These are phyloP conservation scores for Bergia sp. DNA, from an alignment of 92 coral and sea anemone genomes.

Conservation along the genomic window DNA sequence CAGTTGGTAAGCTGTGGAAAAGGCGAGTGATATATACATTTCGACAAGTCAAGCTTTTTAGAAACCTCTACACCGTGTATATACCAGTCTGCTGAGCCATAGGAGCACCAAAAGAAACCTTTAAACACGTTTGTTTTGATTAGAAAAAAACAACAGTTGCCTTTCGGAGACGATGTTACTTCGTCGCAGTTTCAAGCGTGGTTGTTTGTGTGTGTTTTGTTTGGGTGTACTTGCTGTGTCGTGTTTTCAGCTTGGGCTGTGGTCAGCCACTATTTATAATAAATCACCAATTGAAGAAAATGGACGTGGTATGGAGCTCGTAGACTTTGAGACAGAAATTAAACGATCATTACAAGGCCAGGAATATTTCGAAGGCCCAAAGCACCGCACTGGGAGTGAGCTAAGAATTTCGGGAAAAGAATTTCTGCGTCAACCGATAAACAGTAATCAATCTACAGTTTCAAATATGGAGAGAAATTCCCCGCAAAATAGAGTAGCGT, in stretches of 20 bases:
- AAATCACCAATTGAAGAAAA: background rate
- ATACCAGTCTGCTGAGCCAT: background rate
- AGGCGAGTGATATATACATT: background rate
- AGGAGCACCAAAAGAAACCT: background rate
- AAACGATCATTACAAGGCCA: slow-evolving; percentile 6
- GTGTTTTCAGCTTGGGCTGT: slow-evolving; percentile 31
- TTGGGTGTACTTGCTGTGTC: background rate
- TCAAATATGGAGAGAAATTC: background rate
- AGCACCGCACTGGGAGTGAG: background rate
- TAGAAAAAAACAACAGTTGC: background rate
- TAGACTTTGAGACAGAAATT: slow-evolving; percentile 11
- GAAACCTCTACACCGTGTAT: background rate
- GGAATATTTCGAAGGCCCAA: background rate
- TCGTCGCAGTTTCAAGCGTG: slow-evolving; percentile 4
- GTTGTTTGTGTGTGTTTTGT: background rate
- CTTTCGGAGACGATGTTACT: background rate
- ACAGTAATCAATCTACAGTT: background rate
- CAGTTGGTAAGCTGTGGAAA: background rate
- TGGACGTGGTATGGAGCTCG: background rate
- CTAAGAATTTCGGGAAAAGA: background rate
- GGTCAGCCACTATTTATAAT: slow-evolving; percentile 2
- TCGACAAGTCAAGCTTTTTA: background rate
- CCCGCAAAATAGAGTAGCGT: background rate
- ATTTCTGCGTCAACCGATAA: background rate
- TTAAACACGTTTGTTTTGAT: background rate